These are phyloP conservation scores for Koerneria pararmatus DNA, from an alignment of 2,888 invertebrate species.

Conservation along the genomic window DNA sequence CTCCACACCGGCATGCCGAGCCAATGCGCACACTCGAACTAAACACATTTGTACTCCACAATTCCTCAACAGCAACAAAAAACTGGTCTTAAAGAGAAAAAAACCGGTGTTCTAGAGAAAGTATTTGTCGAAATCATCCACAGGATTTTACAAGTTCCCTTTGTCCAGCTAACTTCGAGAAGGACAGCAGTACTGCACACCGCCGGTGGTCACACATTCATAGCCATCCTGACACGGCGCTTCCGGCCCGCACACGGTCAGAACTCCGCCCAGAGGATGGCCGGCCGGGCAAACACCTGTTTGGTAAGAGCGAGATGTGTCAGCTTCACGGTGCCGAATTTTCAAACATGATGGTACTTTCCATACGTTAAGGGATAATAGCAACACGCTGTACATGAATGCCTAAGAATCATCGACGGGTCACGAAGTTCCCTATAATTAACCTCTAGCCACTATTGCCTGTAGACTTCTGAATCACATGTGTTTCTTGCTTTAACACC, in stretches of 20 bases:
- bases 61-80: not conserved
- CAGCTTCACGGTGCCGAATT: not conserved
- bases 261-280: slow-evolving; percentile 50
- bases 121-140: not conserved
- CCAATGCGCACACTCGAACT: slow-evolving; percentile 37
- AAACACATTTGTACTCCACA: not conserved
- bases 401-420: too few species aligned
- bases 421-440: too few species aligned
- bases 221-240: slow-evolving; percentile 56
- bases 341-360: not conserved
- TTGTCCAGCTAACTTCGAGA: slow-evolving; percentile 26
- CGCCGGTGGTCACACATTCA: slow-evolving; percentile 52
- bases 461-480: too few species aligned
- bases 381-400: too few species aligned
- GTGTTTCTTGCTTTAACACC: too few species aligned
- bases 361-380: not conserved
- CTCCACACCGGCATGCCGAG: slow-evolving; percentile 35
- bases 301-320: slow-evolving; percentile 4
- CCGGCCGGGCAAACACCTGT: slow-evolving; percentile 54
- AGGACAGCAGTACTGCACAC: slow-evolving; percentile 57
- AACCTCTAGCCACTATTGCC: too few species aligned
- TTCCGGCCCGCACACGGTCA: slow-evolving; percentile 45
- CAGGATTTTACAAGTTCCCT: not conserved
- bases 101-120: too few species aligned
- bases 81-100: not conserved